phyloP scores from a whole-genome alignment of 2,888 invertebrate species.

The Dendrolimus pini region DNA sequence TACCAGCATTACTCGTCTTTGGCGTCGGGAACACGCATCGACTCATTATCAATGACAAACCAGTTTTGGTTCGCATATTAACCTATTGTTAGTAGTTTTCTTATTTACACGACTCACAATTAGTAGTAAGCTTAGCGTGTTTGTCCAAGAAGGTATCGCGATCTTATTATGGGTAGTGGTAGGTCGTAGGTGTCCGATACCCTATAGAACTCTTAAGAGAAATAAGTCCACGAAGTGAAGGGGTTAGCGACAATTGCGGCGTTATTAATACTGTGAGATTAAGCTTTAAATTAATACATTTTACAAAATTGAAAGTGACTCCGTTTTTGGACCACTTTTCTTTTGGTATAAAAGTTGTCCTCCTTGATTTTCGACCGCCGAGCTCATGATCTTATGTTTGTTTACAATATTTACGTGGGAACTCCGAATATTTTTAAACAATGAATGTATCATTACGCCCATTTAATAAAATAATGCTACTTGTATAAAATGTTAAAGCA shows the following conservation, averaged over 20 bases:
- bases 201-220: background rate
- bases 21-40: slow-evolving; percentile 15
- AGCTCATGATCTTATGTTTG: background rate
- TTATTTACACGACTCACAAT: background rate
- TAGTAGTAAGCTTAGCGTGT: background rate
- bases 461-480: no score
- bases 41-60: slow-evolving; percentile 23
- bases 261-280: background rate
- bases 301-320: slow-evolving; percentile 40
- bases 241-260: background rate
- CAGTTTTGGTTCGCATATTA: slow-evolving; percentile 12
- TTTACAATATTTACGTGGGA: background rate
- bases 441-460: slow-evolving; percentile 8
- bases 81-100: slow-evolving; percentile 7
- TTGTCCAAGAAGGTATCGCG: background rate
- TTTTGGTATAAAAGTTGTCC: slow-evolving; percentile 32
- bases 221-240: background rate
- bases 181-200: background rate
- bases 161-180: background rate
- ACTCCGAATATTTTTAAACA: slow-evolving; percentile 17
- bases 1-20: slow-evolving; percentile 21
- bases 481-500: no score
- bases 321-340: slow-evolving; percentile 36
- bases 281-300: background rate
- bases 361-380: slow-evolving; percentile 4